Conservation (phyloP, 2,888 invertebrate species). For the Ischnus inquisitorius region DNA sequence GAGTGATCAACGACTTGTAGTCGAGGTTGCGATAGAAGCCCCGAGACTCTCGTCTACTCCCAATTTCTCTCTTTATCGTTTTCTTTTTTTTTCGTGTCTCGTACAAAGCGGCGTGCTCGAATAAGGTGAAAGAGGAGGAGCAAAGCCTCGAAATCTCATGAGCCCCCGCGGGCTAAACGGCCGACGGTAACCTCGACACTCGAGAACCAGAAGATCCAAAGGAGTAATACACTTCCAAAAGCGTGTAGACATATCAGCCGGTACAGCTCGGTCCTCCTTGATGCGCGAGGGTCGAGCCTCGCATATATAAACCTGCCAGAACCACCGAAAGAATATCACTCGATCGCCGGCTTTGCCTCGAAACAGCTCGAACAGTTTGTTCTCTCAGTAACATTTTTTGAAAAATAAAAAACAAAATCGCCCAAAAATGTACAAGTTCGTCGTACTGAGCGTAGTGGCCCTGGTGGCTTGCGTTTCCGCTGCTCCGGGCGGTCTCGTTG, state of each 20-base stretch:
- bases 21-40: slow-evolving; percentile 6
- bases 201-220: slow-evolving; percentile 42
- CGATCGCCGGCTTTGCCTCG: slow-evolving; percentile 31
- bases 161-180: slow-evolving; percentile 56
- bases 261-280: slow-evolving; percentile 6
- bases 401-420: too few relatives aligned
- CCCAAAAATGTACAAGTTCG: slow-evolving; percentile 71
- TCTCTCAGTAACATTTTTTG: not conserved
- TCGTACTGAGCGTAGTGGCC: slow-evolving; percentile 68
- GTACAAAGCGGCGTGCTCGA: not conserved
- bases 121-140: slow-evolving; percentile 6
- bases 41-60: not conserved
- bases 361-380: slow-evolving; percentile 12
- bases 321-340: slow-evolving; percentile 50
- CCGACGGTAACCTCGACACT: slow-evolving; percentile 56
- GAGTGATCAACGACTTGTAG: not conserved
- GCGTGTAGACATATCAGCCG: slow-evolving; percentile 38
- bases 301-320: slow-evolving; percentile 58
- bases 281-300: slow-evolving; percentile 56
- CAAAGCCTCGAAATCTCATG: slow-evolving; percentile 49
- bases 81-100: not conserved
- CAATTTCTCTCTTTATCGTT: not conserved
- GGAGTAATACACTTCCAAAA: slow-evolving; percentile 26
- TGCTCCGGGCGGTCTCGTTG: slow-evolving; percentile 79
- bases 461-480: slow-evolving; percentile 83